Evolutionary conservation across 2,888 invertebrate species (phyloP), one percentile per base, ranked within the genome.

Genomic region (Taenaris catops): DNA sequence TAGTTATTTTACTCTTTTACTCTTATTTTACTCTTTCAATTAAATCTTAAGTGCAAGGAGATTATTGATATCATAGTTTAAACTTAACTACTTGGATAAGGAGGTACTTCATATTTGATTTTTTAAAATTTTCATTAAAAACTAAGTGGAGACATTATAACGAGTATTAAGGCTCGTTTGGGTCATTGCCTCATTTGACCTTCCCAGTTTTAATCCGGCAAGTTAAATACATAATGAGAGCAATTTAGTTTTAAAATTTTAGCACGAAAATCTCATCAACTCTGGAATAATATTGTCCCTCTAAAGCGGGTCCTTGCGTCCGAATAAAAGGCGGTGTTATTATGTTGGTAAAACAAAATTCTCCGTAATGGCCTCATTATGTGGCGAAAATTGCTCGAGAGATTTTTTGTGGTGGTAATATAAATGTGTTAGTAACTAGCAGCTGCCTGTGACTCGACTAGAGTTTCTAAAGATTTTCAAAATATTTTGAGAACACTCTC

Each of bases 291-390:
- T 80, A 80, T 80, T 84, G 84, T 86, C 84, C 81, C 79, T 83
- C 83, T 64, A 63, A 74, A 70, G 69, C 63, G 65, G 76, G 83
- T 83, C 80, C 79, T 79, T 64, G 60, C 69, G 59, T 55, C 58
- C 60, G 80, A 76, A 83, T 83, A 80, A 81, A 76, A 75, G 81
- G 67, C 81, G 76, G 79, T 64, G 80, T 75, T 86, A 86, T 86
- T 84, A 84, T 84, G 84, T 86, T 84, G 81, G 84, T 86, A 83
- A 84, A 86, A 84, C 81, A 81, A 79, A 86, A 86, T 86, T 80
- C 84, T 65, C 73, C 76, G 74, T 86, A 86, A 86, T 86, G 74
- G 84, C 78, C 84, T 84, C 75, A 86, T 86, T 86, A 86, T 83
- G 76, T 84, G 84, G 86, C 86, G 86, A 84, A 86, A 86, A 86